Evolutionary conservation across 2,888 invertebrate species (phyloP).

Genomic region (Galerucella pusilla): DNA sequence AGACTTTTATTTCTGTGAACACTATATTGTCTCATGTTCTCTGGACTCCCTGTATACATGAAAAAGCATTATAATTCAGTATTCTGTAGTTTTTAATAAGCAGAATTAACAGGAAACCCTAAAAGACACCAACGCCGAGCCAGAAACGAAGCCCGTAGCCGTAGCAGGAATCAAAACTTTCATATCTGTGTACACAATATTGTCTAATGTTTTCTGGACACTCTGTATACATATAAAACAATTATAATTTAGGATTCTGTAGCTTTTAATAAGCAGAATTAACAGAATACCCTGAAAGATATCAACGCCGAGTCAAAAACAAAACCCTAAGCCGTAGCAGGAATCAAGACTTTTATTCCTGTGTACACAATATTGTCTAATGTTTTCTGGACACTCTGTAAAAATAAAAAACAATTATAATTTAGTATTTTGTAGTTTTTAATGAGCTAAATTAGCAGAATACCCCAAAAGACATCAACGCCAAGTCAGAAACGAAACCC

Average conservation of each 20-base stretch:
- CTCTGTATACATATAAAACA: conserved; percentile 35
- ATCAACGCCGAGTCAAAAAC: conserved; percentile 37
- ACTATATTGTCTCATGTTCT: too few relatives aligned
- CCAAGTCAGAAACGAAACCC: conserved; percentile 20
- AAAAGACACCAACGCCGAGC: conserved; percentile 36
- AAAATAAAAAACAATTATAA: background rate
- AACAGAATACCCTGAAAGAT: conserved; percentile 20
- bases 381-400: conserved; percentile 27
- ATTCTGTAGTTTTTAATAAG: background rate
- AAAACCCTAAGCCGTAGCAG: conserved; percentile 42
- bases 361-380: too few relatives aligned
- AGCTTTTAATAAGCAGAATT: background rate
- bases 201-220: too few relatives aligned
- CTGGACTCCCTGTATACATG: conserved; percentile 30
- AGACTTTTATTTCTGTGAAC: background rate
- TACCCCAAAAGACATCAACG: background rate
- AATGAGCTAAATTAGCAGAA: background rate
- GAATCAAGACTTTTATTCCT: conserved; percentile 40
- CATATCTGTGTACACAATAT: too few relatives aligned
- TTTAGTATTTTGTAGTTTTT: background rate
- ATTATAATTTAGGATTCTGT: background rate
- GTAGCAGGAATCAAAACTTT: conserved; percentile 46
- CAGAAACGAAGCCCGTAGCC: conserved; percentile 39
- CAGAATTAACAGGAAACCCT: background rate
- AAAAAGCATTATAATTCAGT: background rate